Evolutionary conservation across 2,888 invertebrate genomes (phyloP), one percentile per base, ranked within the genome.

Genomic region (Leptopilina myrica): DNA sequence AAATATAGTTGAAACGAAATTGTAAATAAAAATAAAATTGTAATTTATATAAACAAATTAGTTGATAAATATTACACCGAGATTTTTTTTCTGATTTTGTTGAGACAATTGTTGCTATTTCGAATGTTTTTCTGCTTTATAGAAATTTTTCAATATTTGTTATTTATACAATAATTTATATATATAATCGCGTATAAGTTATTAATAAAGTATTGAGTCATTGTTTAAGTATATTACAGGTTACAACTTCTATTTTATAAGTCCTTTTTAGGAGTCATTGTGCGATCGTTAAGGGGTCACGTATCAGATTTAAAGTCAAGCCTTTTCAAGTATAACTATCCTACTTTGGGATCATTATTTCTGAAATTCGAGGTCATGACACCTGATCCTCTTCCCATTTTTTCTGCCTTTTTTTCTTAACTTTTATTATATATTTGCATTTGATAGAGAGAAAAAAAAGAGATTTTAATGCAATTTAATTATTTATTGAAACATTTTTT

Each of bases 211-310:
- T 20, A 62, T 62, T 62, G 62, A 62, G n/a, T 59, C 59, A 59
- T 62, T 62, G 62, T 62, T 62, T 59, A n/a, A 59, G 59, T n/a
- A n/a, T 59, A n/a, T 59, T 62, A 59, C 59, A 14, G 9, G 12
- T 59, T 59, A 59, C 7, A 20, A 62, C 62, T 62, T 62, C 62
- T 20, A 62, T 62, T 62, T 62, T 62, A 20, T 62, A 62, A 15
- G 20, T 62, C 62, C 62, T 62, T 62, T 62, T 62, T 62, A 62
- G 62, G 20, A 62, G 62, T 62, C 62, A 62, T 62, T 62, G 62
- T 62, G 62, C 15, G 62, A 62, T 62, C 62, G 20, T 62, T 62
- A 62, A 62, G 59, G 59, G 59, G 62, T 62, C 62, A 62, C 62
- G 62, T 62, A 62, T 62, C 62, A 62, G 62, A 62, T 62, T 62